phyloP scores from a whole-genome alignment of 2,888 invertebrate genomes.

The Parelbella ahira region DNA sequence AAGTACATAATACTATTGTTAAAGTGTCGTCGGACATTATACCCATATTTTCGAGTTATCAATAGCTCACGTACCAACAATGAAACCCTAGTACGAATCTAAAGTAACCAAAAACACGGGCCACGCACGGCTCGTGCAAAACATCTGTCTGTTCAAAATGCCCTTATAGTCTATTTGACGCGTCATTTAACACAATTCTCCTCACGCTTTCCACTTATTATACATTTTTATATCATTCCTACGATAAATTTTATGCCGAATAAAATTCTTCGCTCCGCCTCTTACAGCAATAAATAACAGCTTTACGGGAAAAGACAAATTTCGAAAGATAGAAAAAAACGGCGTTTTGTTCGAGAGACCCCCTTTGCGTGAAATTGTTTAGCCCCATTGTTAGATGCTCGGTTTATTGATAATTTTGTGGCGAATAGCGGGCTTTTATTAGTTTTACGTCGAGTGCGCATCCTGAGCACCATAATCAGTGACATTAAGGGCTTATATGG shows the following conservation, averaged over 20 bases:
- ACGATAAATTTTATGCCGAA: conserved; percentile 73
- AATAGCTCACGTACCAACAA: conserved; percentile 34
- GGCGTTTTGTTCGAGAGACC: conserved; percentile 27
- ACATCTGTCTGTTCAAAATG: conserved; percentile 46
- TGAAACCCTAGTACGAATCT: conserved; percentile 28
- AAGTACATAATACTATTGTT: too few species aligned
- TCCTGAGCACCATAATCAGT: conserved; percentile 25
- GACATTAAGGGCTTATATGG: conserved; percentile 31
- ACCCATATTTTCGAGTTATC: conserved; percentile 41
- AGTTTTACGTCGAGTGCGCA: conserved; percentile 37
- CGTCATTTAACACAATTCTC: conserved; percentile 55
- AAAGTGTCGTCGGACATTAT: too few species aligned
- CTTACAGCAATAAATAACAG: conserved; percentile 43
- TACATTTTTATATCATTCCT: conserved; percentile 67
- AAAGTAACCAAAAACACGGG: conserved; percentile 28
- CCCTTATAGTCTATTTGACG: conserved; percentile 47
- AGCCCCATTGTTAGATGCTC: conserved; percentile 27
- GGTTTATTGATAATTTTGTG: conserved; percentile 40
- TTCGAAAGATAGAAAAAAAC: conserved; percentile 19
- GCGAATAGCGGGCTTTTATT: conserved; percentile 43
- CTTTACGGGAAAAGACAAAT: conserved; percentile 25
- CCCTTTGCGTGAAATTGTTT: conserved; percentile 53
- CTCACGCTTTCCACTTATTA: conserved; percentile 74
- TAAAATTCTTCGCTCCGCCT: conserved; percentile 67
- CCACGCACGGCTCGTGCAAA: conserved; percentile 50